Conservation (phyloP, 2,888 invertebrate species). For the Anoplius nigerrimus region DNA sequence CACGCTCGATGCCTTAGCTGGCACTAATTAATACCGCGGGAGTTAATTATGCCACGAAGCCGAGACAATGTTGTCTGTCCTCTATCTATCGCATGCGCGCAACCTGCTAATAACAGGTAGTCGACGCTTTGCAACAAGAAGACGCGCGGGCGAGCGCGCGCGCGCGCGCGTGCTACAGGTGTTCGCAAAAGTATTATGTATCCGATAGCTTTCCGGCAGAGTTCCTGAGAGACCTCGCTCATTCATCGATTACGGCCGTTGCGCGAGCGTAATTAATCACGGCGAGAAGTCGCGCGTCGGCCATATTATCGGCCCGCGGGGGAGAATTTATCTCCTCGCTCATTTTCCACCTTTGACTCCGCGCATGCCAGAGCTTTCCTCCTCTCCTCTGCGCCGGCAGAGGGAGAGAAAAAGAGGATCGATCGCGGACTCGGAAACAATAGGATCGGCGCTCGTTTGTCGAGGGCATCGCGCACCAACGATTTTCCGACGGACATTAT, state of each 20-base stretch:
- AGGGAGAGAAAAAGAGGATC: slow-evolving; percentile 18
- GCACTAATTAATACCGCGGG: slow-evolving; percentile 49
- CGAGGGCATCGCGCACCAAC: slow-evolving; percentile 24
- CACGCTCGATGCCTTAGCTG: slow-evolving; percentile 4
- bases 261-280: slow-evolving; percentile 17
- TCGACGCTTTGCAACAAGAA: slow-evolving; percentile 24
- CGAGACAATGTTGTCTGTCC: slow-evolving; percentile 44
- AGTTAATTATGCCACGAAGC: slow-evolving; percentile 50
- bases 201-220: slow-evolving; percentile 5
- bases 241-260: slow-evolving; percentile 32
- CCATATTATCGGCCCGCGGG: too few species aligned
- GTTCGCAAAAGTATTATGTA: slow-evolving; percentile 41
- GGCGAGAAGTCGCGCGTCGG: too few species aligned
- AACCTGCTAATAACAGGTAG: slow-evolving; percentile 38
- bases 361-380: too few species aligned
- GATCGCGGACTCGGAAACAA: slow-evolving; percentile 27
- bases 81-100: slow-evolving; percentile 24
- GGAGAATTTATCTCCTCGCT: too few species aligned
- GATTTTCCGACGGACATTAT: slow-evolving; percentile 52
- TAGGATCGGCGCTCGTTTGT: slow-evolving; percentile 7
- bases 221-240: background rate
- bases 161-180: slow-evolving; percentile 43
- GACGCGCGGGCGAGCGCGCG: too few species aligned
- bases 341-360: too few species aligned
- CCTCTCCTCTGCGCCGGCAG: too few species aligned